These are phyloP conservation scores for Andrena dorsata DNA, from an alignment of 2,888 invertebrate species.

Conservation along the genomic window DNA sequence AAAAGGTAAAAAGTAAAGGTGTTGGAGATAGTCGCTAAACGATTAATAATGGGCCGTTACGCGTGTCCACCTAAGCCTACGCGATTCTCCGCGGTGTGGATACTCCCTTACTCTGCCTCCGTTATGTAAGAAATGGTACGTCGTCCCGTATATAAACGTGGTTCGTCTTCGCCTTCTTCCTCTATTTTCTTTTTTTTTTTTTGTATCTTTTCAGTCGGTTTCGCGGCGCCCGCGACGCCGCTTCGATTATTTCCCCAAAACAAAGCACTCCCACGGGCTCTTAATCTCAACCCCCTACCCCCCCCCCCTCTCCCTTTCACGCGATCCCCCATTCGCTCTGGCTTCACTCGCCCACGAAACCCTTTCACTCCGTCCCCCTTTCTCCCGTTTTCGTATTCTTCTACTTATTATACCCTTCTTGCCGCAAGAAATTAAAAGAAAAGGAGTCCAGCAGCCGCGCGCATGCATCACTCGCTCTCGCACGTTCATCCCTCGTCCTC, in stretches of 20 bases:
- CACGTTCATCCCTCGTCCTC: constrained; percentile 9
- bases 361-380: not conserved
- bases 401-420: constrained; percentile 70
- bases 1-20: constrained; percentile 72
- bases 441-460: constrained; percentile 34
- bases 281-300: not conserved
- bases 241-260: constrained; percentile 40
- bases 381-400: constrained; percentile 23
- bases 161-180: not conserved
- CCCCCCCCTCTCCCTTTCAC: constrained; percentile 1
- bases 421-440: constrained; percentile 72
- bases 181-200: constrained; percentile 1
- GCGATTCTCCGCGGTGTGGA: constrained; percentile 4
- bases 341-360: not conserved
- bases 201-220: constrained; percentile 74
- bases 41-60: constrained; percentile 15
- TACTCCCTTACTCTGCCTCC: not conserved
- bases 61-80: constrained; percentile 18
- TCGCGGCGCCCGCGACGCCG: constrained; percentile 61
- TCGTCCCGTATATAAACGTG: constrained; percentile 64
- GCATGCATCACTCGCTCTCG: constrained; percentile 18
- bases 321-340: not conserved
- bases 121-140: constrained; percentile 44
- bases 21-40: constrained; percentile 61
- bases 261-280: constrained; percentile 15